Percentiles rank a stretch among this genome's conserved stretches.
These are phyloP conservation scores for Caerostris extrusa DNA, from an alignment of 1,140 invertebrate species.

Conservation along the genomic window DNA sequence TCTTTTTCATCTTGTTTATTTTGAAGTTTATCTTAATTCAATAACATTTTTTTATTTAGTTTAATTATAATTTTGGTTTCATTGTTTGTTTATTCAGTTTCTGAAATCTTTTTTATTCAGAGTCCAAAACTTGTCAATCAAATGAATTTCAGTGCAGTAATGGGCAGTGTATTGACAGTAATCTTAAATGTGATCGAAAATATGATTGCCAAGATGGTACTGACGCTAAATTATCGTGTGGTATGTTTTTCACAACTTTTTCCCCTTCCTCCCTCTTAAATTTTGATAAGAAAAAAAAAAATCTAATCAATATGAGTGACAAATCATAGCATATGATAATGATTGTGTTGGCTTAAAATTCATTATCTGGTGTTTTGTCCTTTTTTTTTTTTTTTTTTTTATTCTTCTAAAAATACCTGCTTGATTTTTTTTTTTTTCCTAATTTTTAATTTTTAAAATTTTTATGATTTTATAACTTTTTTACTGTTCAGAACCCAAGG, in stretches of 20 bases:
- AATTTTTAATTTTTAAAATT: background rate
- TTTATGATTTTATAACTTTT: background rate
- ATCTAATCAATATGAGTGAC: background rate
- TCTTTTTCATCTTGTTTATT: too few relatives aligned
- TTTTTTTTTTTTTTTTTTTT: background rate
- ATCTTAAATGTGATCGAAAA: constrained; percentile 79
- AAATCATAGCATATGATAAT: too few relatives aligned
- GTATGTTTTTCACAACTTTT: background rate
- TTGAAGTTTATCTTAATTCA: too few relatives aligned
- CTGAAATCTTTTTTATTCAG: background rate
- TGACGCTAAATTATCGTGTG: constrained; percentile 80
- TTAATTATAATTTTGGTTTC: too few relatives aligned
- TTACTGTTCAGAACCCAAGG: background rate
- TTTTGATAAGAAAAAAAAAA: background rate
- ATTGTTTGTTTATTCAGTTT: too few relatives aligned
- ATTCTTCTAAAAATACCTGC: background rate
- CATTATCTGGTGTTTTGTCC: too few relatives aligned
- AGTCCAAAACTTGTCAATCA: background rate
- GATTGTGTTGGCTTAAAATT: too few relatives aligned
- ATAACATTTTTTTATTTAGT: too few relatives aligned
- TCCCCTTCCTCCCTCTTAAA: background rate
- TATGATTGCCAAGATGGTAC: constrained; percentile 82
- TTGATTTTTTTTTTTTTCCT: background rate
- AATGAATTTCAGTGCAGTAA: constrained; percentile 80
- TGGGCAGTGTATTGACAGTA: constrained; percentile 80